Conservation (phyloP, 2,113 vertebrate genomes). For the Notarius lentiginosus region DNA sequence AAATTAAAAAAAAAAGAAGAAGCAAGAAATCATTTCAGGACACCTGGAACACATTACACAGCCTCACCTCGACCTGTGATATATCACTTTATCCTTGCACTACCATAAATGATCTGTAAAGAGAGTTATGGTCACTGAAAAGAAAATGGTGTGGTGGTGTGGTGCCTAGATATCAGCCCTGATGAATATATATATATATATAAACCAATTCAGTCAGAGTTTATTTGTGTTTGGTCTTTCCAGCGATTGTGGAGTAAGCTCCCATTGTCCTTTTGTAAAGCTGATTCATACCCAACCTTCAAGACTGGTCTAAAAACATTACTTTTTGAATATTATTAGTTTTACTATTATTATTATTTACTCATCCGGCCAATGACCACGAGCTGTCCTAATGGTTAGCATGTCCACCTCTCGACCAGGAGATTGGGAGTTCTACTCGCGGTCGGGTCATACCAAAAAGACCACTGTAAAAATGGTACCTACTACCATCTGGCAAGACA, state of each 20-base stretch:
- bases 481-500: too few relatives aligned
- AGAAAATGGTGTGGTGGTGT: neutral
- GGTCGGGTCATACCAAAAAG: too few relatives aligned
- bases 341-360: too few relatives aligned
- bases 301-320: too few relatives aligned
- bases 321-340: too few relatives aligned
- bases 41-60: neutral
- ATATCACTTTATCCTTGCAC: constrained; percentile 14
- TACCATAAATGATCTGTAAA: constrained; percentile 4
- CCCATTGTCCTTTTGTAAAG: neutral
- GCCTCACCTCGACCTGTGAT: constrained; percentile 1
- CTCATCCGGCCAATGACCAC: too few relatives aligned
- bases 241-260: too few relatives aligned
- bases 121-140: neutral
- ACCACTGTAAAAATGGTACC: too few relatives aligned
- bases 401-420: too few relatives aligned
- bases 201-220: neutral
- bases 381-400: too few relatives aligned
- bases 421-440: too few relatives aligned
- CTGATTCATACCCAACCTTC: neutral
- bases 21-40: neutral
- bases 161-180: neutral
- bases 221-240: neutral
- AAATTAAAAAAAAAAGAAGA: neutral
- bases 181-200: neutral